Conservation (phyloP, 2,888 invertebrate species). For the Piscicola geometra region DNA sequence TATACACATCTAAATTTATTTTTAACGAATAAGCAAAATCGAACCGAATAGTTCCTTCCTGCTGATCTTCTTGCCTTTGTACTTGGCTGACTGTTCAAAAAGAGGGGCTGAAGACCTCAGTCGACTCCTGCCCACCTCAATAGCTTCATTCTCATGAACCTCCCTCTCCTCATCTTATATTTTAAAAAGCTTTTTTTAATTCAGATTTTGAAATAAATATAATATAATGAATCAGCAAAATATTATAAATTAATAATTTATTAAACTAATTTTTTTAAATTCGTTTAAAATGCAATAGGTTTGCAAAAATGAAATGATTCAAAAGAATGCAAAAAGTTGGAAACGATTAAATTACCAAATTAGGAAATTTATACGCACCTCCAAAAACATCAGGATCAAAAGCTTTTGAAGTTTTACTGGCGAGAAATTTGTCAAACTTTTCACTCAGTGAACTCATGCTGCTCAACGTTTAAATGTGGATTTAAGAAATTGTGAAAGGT, state of each 20-base stretch:
- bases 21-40: too few relatives aligned
- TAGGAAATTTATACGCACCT: too few relatives aligned
- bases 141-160: neutral
- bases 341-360: too few relatives aligned
- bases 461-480: neutral
- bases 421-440: slow-evolving; percentile 1
- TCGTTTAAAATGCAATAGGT: too few relatives aligned
- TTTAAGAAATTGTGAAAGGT: too few relatives aligned
- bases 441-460: neutral
- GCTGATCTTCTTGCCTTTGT: neutral
- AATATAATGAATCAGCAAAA: neutral
- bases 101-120: neutral
- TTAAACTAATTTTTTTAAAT: too few relatives aligned
- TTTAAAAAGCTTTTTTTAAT: neutral
- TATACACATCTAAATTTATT: too few relatives aligned
- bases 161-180: slow-evolving; percentile 3
- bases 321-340: too few relatives aligned
- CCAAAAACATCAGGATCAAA: neutral
- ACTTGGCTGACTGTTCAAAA: neutral
- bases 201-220: neutral
- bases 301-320: too few relatives aligned
- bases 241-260: neutral
- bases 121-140: neutral
- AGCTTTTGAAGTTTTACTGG: neutral
- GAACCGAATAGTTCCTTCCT: neutral